These are phyloP conservation scores for Pseudochaenichthys georgianus DNA, from an alignment of 2,797 vertebrate genomes.

Conservation along the genomic window DNA sequence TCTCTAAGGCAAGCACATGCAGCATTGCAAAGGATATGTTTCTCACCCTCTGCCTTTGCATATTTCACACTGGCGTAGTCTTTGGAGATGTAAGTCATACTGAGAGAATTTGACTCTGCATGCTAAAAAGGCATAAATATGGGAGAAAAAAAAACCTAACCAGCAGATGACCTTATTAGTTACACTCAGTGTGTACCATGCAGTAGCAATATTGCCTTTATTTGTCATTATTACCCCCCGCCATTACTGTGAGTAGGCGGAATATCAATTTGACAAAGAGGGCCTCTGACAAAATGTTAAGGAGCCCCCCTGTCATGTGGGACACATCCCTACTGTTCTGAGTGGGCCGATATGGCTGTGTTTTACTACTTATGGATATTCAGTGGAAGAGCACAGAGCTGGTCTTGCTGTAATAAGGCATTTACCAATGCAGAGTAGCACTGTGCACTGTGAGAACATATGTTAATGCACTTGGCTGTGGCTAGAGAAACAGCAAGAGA, in stretches of 20 bases:
- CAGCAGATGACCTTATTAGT: slow-evolving; percentile 81
- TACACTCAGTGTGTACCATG: slow-evolving; percentile 69
- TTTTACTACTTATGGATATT: slow-evolving; percentile 83
- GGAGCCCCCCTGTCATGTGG: slow-evolving; percentile 74
- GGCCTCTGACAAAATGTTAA: slow-evolving; percentile 80
- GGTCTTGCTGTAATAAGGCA: slow-evolving; percentile 80
- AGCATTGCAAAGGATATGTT: slow-evolving; percentile 70
- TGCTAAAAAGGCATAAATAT: slow-evolving; percentile 80
- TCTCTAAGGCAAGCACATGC: slow-evolving; percentile 65
- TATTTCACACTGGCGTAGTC: slow-evolving; percentile 77
- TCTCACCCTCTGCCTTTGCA: slow-evolving; percentile 73
- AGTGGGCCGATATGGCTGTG: slow-evolving; percentile 76
- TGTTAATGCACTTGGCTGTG: slow-evolving; percentile 83
- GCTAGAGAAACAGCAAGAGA: slow-evolving; percentile 84
- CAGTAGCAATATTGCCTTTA: slow-evolving; percentile 79
- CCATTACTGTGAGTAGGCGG: slow-evolving; percentile 76
- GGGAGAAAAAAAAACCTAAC: slow-evolving; percentile 64
- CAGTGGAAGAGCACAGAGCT: slow-evolving; percentile 65
- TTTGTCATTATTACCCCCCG: slow-evolving; percentile 84
- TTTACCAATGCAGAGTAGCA: slow-evolving; percentile 84
- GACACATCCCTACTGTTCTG: slow-evolving; percentile 76
- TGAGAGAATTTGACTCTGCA: slow-evolving; percentile 77
- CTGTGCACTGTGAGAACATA: slow-evolving; percentile 85
- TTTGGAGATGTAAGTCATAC: slow-evolving; percentile 77
- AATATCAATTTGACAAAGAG: slow-evolving; percentile 81